phyloP scores from a whole-genome alignment of 2,888 invertebrate genomes.

The Troides helena region DNA sequence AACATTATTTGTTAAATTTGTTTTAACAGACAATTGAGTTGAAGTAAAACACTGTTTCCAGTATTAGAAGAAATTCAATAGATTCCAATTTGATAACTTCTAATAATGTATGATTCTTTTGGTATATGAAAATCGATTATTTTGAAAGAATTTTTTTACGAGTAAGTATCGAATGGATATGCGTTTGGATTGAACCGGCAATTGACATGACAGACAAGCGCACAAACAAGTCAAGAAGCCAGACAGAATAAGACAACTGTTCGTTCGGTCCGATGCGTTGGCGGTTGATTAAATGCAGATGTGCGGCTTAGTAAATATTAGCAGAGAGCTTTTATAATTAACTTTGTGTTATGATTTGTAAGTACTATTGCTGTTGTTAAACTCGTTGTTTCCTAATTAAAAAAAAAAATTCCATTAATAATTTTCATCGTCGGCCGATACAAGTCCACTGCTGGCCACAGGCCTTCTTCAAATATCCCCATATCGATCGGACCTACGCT shows the following conservation, averaged over 20 bases:
- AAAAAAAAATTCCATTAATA: no score
- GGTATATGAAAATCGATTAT: not conserved
- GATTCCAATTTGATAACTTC: no score
- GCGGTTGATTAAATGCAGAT: constrained; percentile 41
- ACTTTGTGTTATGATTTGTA: not conserved
- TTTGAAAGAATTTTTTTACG: constrained; percentile 13
- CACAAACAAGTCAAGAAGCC: constrained; percentile 39
- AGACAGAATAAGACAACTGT: constrained; percentile 56
- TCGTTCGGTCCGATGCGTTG: constrained; percentile 27
- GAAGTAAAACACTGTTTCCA: no score
- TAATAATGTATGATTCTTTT: no score
- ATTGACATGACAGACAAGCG: constrained; percentile 53
- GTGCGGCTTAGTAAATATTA: constrained; percentile 31
- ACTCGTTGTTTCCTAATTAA: no score
- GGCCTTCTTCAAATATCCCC: no score
- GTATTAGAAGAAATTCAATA: no score
- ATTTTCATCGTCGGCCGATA: no score
- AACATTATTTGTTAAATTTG: no score
- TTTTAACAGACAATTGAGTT: no score
- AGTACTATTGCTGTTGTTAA: not conserved
- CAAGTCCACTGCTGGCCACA: no score
- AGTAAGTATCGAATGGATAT: constrained; percentile 46
- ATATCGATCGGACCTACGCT: no score
- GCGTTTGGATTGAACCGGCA: constrained; percentile 38
- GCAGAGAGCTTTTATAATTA: constrained; percentile 5